A percentile compares a stretch with the other conserved stretches of the same genome.
Conservation (phyloP, 2,113 vertebrate genomes). For the Lepus americanus region DNA sequence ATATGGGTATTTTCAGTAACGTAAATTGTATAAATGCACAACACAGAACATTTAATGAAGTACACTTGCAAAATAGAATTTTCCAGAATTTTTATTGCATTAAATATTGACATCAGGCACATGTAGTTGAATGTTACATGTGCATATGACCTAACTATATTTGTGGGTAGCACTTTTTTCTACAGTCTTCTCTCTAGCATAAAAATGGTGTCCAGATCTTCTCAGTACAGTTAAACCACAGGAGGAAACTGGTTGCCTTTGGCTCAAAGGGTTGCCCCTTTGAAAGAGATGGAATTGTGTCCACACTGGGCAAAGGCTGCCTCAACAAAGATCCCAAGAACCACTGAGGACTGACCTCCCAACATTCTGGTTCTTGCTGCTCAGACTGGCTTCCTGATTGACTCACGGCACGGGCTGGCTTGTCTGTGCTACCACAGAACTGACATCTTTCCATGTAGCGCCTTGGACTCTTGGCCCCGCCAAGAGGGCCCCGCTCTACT, state of each 20-base stretch:
- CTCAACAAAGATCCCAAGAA: no score
- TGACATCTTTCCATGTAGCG: not conserved
- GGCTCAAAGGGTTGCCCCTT: not conserved
- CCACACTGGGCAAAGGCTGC: not conserved
- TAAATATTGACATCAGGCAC: not conserved
- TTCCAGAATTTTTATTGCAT: not conserved
- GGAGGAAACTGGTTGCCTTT: not conserved
- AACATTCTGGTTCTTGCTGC: not conserved
- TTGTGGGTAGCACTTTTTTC: not conserved
- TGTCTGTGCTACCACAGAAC: not conserved
- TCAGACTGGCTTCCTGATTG: no score
- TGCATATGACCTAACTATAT: not conserved
- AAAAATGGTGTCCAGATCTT: not conserved
- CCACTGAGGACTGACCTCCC: not conserved
- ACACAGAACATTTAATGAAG: not conserved
- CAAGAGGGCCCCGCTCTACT: not conserved
- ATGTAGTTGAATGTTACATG: fast-evolving
- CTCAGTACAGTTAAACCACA: not conserved
- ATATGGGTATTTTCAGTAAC: not conserved
- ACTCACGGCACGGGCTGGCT: not conserved
- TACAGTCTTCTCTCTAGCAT: not conserved
- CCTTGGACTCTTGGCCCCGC: no score
- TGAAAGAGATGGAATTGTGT: not conserved
- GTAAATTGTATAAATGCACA: no score
- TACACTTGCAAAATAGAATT: not conserved